A percentile compares a stretch with the other conserved stretches of the same genome.
phyloP scores from a whole-genome alignment of 2,113 vertebrate species.

The Terrapene triunguis region DNA sequence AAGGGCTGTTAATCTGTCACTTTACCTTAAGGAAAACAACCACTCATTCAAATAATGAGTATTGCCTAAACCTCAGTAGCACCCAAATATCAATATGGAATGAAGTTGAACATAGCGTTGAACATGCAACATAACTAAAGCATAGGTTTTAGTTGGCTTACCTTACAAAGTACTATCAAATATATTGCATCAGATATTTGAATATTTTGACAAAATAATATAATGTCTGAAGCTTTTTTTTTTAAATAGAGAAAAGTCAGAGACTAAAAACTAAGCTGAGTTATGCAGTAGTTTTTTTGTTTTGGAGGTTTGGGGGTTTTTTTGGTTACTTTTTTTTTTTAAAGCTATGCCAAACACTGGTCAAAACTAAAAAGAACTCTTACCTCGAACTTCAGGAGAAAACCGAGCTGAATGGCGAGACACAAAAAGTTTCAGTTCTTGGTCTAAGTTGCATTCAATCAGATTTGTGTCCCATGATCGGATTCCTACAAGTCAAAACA shows the following conservation, averaged over 20 bases:
- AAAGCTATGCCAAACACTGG: neutral
- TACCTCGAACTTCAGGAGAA: conserved; percentile 96
- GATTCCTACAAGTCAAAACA: conserved; percentile 86
- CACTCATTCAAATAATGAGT: neutral
- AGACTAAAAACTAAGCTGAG: neutral
- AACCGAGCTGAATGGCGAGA: conserved; percentile 97
- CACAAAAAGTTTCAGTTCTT: conserved; percentile 98
- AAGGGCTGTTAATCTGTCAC: neutral
- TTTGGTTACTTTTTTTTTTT: neutral
- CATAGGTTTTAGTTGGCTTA: neutral
- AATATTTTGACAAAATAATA: neutral
- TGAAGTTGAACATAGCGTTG: neutral
- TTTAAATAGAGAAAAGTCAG: neutral
- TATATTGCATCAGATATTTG: neutral
- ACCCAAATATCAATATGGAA: neutral
- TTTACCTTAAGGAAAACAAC: neutral
- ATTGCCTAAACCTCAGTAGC: neutral
- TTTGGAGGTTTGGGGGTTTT: too few relatives aligned
- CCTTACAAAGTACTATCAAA: neutral
- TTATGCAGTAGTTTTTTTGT: neutral
- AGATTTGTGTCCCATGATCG: conserved; percentile 97
- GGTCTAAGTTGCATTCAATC: conserved; percentile 96
- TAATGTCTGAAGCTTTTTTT: neutral
- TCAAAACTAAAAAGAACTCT: conserved; percentile 51
- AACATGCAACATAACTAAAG: neutral